These are phyloP conservation scores for Zygogramma bicolorata DNA, from an alignment of 2,888 invertebrate species.

Conservation along the genomic window DNA sequence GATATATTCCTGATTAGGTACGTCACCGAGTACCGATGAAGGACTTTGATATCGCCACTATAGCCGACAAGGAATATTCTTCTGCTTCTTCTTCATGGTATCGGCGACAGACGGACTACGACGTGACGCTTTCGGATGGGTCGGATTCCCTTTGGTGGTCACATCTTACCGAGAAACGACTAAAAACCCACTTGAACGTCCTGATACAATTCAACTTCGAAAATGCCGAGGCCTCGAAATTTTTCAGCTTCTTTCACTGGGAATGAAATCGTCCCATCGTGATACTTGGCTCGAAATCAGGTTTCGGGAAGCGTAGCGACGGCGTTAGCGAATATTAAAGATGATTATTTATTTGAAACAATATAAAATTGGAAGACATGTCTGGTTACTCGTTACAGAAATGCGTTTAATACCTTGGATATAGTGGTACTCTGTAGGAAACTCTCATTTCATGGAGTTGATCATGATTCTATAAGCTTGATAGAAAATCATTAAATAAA, in stretches of 20 bases:
- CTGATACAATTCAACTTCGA: slow-evolving; percentile 14
- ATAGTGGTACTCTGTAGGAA: too few species aligned
- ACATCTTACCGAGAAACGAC: slow-evolving; percentile 47
- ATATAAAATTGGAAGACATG: too few species aligned
- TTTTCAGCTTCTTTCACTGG: neutral
- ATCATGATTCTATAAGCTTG: too few species aligned
- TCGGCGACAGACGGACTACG: slow-evolving; percentile 28
- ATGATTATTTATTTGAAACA: too few species aligned
- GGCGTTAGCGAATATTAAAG: too few species aligned
- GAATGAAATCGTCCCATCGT: too few species aligned
- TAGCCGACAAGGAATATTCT: slow-evolving; percentile 42
- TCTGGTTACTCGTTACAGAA: too few species aligned
- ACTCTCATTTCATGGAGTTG: too few species aligned
- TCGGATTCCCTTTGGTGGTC: slow-evolving; percentile 50
- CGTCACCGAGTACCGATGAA: slow-evolving; percentile 49
- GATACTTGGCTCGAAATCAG: too few species aligned
- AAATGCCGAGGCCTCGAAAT: slow-evolving; percentile 6
- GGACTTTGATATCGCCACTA: slow-evolving; percentile 51
- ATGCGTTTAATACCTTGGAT: too few species aligned
- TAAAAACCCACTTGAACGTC: slow-evolving; percentile 32
- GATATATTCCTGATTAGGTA: slow-evolving; percentile 57
- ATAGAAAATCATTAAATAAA: too few species aligned
- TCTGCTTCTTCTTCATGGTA: slow-evolving; percentile 22
- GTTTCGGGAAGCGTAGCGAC: too few species aligned
- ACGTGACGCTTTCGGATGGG: slow-evolving; percentile 41